Evolutionary conservation across 2,888 invertebrate genomes (phyloP).

Genomic region (Chrysolina haemoptera): DNA sequence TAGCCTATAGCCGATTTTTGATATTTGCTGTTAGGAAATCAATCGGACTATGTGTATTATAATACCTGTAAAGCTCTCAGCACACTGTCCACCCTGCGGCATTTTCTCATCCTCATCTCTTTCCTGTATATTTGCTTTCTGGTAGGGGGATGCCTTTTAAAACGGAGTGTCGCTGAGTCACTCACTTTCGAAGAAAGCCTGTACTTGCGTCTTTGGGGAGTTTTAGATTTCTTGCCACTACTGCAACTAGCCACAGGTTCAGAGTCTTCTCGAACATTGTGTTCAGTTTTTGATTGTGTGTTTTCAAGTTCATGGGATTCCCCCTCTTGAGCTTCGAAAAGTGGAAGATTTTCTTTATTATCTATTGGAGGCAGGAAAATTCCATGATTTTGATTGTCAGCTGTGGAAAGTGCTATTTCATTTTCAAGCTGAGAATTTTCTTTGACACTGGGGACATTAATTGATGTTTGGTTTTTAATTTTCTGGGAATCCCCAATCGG

Average conservation of each 20-base stretch:
- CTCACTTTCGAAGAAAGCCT: not conserved
- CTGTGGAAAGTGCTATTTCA: not conserved
- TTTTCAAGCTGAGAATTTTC: not conserved
- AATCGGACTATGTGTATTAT: no score
- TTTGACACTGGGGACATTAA: not conserved
- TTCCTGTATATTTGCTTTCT: slow-evolving; percentile 24
- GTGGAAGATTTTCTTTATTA: not conserved
- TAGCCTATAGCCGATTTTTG: no score
- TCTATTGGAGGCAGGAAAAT: not conserved
- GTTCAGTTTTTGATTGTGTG: not conserved
- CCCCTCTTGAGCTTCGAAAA: not conserved
- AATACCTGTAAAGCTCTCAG: slow-evolving; percentile 50
- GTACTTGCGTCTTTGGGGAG: not conserved
- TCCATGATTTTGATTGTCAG: not conserved
- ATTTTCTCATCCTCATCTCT: slow-evolving; percentile 2
- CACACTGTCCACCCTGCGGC: slow-evolving; percentile 42
- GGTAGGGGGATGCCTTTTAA: slow-evolving; percentile 26
- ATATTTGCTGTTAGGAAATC: no score
- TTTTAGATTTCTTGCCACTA: not conserved
- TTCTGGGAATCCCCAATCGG: no score
- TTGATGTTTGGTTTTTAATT: no score
- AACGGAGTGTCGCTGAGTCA: not conserved
- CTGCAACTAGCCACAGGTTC: not conserved
- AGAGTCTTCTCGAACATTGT: not conserved
- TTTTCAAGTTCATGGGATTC: not conserved